Conservation (phyloP, 2,888 invertebrate species). For the Polydrusus pterygomalis region DNA sequence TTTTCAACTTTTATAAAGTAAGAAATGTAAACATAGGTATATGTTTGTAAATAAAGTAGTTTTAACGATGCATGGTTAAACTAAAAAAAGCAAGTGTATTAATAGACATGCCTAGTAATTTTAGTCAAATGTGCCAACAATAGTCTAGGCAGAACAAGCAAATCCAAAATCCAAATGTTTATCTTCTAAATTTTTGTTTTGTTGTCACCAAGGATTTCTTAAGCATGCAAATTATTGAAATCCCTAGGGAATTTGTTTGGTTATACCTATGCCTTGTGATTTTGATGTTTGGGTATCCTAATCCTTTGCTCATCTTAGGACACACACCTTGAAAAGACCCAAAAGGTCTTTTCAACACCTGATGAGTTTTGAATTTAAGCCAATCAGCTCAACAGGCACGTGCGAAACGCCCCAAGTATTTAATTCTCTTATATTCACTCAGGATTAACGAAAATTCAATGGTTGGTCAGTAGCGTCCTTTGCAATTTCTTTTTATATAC, state of each 20-base stretch:
- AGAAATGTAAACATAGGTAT: no score
- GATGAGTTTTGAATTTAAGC: conserved; percentile 52
- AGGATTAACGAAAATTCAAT: conserved; percentile 45
- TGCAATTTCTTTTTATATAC: neutral
- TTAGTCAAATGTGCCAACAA: no score
- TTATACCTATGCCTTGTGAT: neutral
- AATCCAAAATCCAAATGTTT: neutral
- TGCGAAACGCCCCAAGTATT: conserved; percentile 56
- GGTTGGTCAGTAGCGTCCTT: conserved; percentile 16
- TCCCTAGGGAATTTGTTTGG: conserved; percentile 23
- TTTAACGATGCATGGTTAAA: no score
- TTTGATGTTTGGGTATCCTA: conserved; percentile 29
- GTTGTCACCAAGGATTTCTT: conserved; percentile 28
- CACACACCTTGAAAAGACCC: conserved; percentile 49
- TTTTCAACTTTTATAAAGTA: no score
- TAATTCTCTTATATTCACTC: conserved; percentile 54
- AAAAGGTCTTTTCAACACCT: conserved; percentile 57
- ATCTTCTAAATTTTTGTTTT: conserved; percentile 3
- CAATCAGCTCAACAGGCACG: conserved; percentile 56
- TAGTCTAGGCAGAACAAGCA: conserved; percentile 19
- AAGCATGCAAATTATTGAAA: conserved; percentile 43
- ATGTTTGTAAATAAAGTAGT: no score
- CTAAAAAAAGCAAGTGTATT: no score
- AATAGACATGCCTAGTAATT: no score
- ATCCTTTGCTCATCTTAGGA: conserved; percentile 39